Percentiles rank a stretch among this genome's conserved stretches.
These are phyloP conservation scores for Drosophila littoralis DNA, from an alignment of 1,140 invertebrate genomes.

Conservation along the genomic window DNA sequence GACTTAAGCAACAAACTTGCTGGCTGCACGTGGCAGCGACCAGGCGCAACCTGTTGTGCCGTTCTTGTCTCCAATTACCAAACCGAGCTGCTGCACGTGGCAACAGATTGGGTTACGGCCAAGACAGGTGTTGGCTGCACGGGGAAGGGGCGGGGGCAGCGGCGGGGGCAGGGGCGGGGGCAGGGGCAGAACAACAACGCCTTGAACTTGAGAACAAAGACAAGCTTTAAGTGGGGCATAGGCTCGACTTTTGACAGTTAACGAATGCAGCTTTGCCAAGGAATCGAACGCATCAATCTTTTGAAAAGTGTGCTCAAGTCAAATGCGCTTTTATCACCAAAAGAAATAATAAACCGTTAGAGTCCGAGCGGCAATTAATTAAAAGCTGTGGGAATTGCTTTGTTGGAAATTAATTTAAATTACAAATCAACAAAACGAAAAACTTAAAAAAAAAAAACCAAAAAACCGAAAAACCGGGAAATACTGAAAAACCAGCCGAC, in stretches of 20 bases:
- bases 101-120: constrained; percentile 40
- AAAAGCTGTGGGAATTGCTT: constrained; percentile 24
- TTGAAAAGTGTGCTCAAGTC: not conserved
- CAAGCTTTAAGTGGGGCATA: not conserved
- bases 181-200: not conserved
- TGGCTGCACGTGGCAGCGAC: constrained; percentile 43
- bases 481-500: constrained; percentile 22
- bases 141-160: too few relatives aligned
- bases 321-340: not conserved
- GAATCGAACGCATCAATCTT: not conserved
- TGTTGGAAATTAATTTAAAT: constrained; percentile 46
- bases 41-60: constrained; percentile 44
- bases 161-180: too few relatives aligned
- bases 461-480: constrained; percentile 13
- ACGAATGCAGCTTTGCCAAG: not conserved
- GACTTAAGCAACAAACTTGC: constrained; percentile 65
- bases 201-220: constrained; percentile 53
- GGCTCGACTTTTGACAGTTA: constrained; percentile 6
- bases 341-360: constrained; percentile 26
- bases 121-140: constrained; percentile 5
- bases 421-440: constrained; percentile 41
- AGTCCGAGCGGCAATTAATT: not conserved
- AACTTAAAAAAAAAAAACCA: too few relatives aligned
- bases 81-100: constrained; percentile 47
- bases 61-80: constrained; percentile 52